phyloP scores from a whole-genome alignment of 2,797 vertebrate species.

The Poecilia picta region DNA sequence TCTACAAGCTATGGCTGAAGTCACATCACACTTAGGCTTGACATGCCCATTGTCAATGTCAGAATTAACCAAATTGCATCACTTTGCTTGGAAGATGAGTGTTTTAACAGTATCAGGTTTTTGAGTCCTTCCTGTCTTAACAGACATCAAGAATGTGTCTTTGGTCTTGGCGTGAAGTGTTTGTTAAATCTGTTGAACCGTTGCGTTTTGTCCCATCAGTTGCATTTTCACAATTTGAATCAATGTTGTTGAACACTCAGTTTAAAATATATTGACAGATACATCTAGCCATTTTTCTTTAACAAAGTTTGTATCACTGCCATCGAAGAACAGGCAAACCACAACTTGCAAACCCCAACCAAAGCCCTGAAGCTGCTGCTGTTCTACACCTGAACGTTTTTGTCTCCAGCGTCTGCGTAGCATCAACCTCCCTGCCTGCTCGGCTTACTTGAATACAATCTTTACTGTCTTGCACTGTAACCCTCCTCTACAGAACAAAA shows the following conservation, averaged over 20 bases:
- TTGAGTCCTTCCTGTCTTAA: background rate
- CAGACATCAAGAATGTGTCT: background rate
- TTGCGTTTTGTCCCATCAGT: too few relatives aligned
- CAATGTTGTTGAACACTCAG: background rate
- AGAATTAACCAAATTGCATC: too few relatives aligned
- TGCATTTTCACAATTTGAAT: too few relatives aligned
- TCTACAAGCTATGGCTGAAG: background rate
- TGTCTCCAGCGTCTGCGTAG: background rate
- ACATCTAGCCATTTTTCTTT: background rate
- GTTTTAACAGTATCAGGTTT: background rate
- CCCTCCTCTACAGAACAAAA: background rate
- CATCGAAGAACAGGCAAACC: background rate
- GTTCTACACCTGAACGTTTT: background rate
- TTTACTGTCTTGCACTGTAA: background rate
- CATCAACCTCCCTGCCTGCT: background rate
- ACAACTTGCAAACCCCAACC: background rate
- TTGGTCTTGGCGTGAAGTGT: background rate
- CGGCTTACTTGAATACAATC: background rate
- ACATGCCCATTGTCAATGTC: too few relatives aligned
- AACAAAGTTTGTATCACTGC: background rate
- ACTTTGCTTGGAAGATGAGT: background rate
- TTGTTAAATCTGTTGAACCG: background rate
- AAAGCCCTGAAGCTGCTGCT: background rate
- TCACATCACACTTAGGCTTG: background rate
- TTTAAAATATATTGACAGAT: background rate